phyloP scores from a whole-genome alignment of 2,113 vertebrate genomes.

The Blennius ocellaris region DNA sequence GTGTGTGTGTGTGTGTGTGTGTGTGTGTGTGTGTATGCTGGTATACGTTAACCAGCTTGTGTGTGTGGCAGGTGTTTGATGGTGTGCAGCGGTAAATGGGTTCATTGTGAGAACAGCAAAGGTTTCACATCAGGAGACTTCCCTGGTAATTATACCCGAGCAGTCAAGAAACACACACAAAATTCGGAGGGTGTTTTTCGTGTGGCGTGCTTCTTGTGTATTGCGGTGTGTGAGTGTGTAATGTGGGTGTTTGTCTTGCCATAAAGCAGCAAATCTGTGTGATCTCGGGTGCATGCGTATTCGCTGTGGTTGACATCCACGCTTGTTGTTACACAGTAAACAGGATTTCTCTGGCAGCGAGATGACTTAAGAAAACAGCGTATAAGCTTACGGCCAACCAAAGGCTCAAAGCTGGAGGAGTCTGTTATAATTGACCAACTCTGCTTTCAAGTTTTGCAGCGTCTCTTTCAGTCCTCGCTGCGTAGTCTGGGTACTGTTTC shows the following conservation, averaged over 20 bases:
- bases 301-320: slow-evolving; percentile 53
- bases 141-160: slow-evolving; percentile 77
- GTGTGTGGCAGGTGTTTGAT: slow-evolving; percentile 74
- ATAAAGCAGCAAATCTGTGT: slow-evolving; percentile 69
- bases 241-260: slow-evolving; percentile 71
- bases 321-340: slow-evolving; percentile 62
- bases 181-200: slow-evolving; percentile 46
- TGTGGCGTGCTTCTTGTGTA: slow-evolving; percentile 50
- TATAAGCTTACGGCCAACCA: slow-evolving; percentile 43
- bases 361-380: slow-evolving; percentile 55
- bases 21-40: slow-evolving; percentile 35
- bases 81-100: slow-evolving; percentile 79
- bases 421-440: slow-evolving; percentile 71
- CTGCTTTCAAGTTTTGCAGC: slow-evolving; percentile 51
- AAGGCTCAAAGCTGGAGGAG: slow-evolving; percentile 60
- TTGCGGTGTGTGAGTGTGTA: slow-evolving; percentile 55
- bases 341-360: slow-evolving; percentile 54
- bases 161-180: slow-evolving; percentile 49
- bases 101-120: slow-evolving; percentile 82
- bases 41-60: slow-evolving; percentile 54
- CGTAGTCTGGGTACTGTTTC: slow-evolving; percentile 41
- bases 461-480: slow-evolving; percentile 20
- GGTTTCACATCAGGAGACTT: slow-evolving; percentile 80
- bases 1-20: slow-evolving; percentile 40
- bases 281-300: slow-evolving; percentile 66